A percentile compares a stretch with the other conserved stretches of the same genome.
These are phyloP conservation scores for Drosophila prolongata DNA, from an alignment of 2,888 invertebrate species.

Conservation along the genomic window DNA sequence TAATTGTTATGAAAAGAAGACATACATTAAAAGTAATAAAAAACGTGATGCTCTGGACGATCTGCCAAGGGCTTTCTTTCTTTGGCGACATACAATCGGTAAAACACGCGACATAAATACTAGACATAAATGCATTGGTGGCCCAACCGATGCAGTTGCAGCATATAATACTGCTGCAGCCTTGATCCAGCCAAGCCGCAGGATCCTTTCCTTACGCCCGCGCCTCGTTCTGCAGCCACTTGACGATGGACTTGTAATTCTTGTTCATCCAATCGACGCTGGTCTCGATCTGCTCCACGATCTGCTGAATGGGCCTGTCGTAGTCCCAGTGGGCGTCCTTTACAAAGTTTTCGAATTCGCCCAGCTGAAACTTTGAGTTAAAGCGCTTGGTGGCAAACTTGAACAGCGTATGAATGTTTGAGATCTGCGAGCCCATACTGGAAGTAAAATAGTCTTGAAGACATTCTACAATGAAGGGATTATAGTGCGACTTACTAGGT, in stretches of 20 bases:
- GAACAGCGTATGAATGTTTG: constrained; percentile 89
- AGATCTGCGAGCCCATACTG: constrained; percentile 91
- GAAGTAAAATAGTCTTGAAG: neutral
- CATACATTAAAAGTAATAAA: constrained; percentile 25
- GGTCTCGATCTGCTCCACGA: constrained; percentile 91
- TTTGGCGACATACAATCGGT: constrained; percentile 43
- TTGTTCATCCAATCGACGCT: constrained; percentile 93
- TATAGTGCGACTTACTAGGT: constrained; percentile 87
- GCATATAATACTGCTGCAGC: constrained; percentile 62
- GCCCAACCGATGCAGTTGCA: constrained; percentile 29
- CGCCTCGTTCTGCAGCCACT: constrained; percentile 87
- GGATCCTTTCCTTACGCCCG: constrained; percentile 15
- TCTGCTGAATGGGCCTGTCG: constrained; percentile 91
- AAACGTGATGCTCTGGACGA: constrained; percentile 35
- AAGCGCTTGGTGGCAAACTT: constrained; percentile 90
- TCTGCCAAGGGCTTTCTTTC: constrained; percentile 16
- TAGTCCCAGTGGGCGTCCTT: constrained; percentile 88
- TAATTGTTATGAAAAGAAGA: constrained; percentile 37
- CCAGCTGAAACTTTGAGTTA: constrained; percentile 90
- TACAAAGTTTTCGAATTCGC: constrained; percentile 90
- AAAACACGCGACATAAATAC: constrained; percentile 49
- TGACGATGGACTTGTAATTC: constrained; percentile 90
- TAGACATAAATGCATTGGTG: constrained; percentile 61
- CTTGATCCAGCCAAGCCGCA: constrained; percentile 46
- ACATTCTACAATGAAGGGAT: fast-evolving